Evolutionary conservation across 2,888 invertebrate genomes (phyloP).

Genomic region (Bembecia ichneumoniformis): DNA sequence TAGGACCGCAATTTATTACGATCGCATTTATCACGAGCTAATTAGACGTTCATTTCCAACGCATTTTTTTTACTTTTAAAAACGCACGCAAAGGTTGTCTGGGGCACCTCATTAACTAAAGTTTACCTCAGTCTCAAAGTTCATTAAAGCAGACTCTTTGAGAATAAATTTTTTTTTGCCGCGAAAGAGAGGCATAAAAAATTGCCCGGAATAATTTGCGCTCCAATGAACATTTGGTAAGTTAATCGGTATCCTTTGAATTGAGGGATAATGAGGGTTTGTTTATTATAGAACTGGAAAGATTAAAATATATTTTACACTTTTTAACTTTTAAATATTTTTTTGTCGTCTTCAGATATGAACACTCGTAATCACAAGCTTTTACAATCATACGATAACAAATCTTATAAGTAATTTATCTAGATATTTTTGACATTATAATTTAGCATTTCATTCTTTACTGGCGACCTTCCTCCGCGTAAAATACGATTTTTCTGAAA

Average conservation of each 20-base stretch:
- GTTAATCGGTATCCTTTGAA: background rate
- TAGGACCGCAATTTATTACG: background rate
- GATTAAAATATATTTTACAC: too few relatives aligned
- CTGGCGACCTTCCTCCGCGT: too few relatives aligned
- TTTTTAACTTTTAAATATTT: too few relatives aligned
- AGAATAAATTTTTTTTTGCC: background rate
- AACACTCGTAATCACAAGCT: too few relatives aligned
- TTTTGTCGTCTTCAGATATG: too few relatives aligned
- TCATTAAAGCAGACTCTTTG: background rate
- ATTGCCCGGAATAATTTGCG: background rate
- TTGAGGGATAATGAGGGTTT: too few relatives aligned
- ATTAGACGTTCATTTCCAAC: background rate
- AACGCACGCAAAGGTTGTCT: background rate
- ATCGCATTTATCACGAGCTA: background rate
- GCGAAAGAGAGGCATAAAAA: background rate
- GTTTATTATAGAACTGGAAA: too few relatives aligned
- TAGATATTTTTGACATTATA: too few relatives aligned
- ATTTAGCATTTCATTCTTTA: too few relatives aligned
- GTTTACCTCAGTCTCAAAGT: background rate
- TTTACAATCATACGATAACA: too few relatives aligned
- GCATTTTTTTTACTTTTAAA: background rate
- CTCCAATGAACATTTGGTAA: background rate
- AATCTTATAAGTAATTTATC: too few relatives aligned
- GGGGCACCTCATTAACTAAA: background rate
- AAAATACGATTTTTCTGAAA: too few relatives aligned